These are phyloP conservation scores for Ctenopoma multispine DNA, from an alignment of 2,797 vertebrate species.

Conservation along the genomic window DNA sequence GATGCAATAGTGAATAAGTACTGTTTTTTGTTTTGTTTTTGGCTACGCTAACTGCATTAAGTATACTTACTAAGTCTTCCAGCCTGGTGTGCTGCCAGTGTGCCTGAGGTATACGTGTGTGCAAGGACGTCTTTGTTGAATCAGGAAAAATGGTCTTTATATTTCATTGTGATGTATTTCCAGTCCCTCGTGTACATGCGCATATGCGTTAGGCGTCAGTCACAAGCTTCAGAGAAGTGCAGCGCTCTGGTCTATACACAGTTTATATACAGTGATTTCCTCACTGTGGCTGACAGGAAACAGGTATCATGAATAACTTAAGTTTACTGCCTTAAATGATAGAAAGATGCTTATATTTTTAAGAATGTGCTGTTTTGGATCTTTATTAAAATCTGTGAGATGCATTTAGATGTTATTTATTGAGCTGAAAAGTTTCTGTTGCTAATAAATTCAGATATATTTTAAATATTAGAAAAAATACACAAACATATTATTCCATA, in stretches of 20 bases:
- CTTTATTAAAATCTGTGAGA: slow-evolving; percentile 76
- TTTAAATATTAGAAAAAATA: no score
- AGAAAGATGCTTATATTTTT: slow-evolving; percentile 75
- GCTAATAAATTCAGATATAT: not conserved
- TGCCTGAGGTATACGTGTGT: slow-evolving; percentile 60
- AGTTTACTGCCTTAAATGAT: slow-evolving; percentile 67
- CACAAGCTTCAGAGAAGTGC: slow-evolving; percentile 12
- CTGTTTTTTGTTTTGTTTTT: slow-evolving; percentile 22
- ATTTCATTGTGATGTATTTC: slow-evolving; percentile 44
- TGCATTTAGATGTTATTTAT: slow-evolving; percentile 47
- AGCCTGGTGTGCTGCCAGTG: slow-evolving; percentile 33
- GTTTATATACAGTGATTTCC: slow-evolving; percentile 27
- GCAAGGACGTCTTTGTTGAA: slow-evolving; percentile 27
- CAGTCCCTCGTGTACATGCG: slow-evolving; percentile 32
- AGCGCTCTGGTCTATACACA: slow-evolving; percentile 37
- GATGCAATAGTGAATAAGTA: slow-evolving; percentile 22
- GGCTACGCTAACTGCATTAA: slow-evolving; percentile 17
- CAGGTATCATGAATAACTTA: slow-evolving; percentile 54
- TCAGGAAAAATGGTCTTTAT: slow-evolving; percentile 29
- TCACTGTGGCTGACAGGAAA: slow-evolving; percentile 48
- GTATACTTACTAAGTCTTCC: slow-evolving; percentile 37
- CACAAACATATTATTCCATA: no score
- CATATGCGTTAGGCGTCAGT: slow-evolving; percentile 32
- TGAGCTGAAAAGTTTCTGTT: slow-evolving; percentile 21
- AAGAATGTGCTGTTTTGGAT: slow-evolving; percentile 62